These are phyloP conservation scores for Aproaerema taeniolella DNA, from an alignment of 2,888 invertebrate genomes.

Conservation along the genomic window DNA sequence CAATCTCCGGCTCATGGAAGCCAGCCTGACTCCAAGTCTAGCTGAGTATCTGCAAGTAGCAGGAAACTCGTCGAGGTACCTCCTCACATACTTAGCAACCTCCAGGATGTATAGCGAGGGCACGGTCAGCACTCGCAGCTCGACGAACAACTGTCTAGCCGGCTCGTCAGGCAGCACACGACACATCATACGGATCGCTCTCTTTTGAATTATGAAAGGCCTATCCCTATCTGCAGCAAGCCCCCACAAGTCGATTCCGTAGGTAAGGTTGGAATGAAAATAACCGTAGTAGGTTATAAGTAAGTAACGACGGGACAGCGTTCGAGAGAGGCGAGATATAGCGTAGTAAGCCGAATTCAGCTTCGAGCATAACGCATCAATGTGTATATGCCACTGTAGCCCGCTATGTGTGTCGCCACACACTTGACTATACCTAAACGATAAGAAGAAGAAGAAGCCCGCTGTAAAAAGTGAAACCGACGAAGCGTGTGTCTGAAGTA, in stretches of 20 bases:
- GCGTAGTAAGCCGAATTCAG: conserved; percentile 7
- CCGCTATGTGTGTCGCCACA: no score
- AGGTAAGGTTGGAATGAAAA: conserved; percentile 2
- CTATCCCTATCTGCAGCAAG: conserved; percentile 6
- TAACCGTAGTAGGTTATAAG: conserved; percentile 4
- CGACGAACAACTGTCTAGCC: neutral
- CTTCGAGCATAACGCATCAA: neutral
- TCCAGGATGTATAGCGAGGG: neutral
- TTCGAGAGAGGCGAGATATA: conserved; percentile 1
- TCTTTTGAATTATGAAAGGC: conserved; percentile 9
- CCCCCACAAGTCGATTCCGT: conserved; percentile 10
- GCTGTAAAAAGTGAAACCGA: neutral
- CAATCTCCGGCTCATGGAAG: no score
- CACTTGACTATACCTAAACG: no score
- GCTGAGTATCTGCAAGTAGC: no score
- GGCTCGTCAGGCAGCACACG: neutral
- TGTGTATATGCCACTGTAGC: neutral
- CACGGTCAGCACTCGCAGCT: neutral
- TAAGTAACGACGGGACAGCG: neutral
- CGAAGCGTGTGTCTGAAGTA: neutral
- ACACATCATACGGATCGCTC: neutral
- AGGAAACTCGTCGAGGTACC: no score
- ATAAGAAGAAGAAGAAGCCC: no score
- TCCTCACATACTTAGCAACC: conserved; percentile 2
- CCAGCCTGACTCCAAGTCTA: no score